These are phyloP conservation scores for Gallinago media DNA, from an alignment of 2,113 vertebrate genomes.

Conservation along the genomic window DNA sequence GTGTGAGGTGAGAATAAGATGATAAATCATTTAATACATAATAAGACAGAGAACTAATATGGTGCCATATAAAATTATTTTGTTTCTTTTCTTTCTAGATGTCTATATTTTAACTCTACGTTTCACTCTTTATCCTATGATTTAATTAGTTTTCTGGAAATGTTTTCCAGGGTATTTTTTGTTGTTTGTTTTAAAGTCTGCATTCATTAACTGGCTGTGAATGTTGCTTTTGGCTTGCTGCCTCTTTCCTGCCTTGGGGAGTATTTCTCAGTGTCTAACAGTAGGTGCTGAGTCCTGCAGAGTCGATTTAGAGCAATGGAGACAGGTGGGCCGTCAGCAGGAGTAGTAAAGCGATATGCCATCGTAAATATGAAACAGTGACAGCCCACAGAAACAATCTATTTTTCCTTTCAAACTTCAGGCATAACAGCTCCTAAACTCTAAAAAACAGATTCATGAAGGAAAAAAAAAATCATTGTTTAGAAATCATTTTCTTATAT, in stretches of 20 bases:
- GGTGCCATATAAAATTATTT: neutral
- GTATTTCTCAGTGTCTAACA: neutral
- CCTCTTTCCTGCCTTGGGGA: conserved; percentile 37
- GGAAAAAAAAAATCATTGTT: neutral
- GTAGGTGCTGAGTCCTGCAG: neutral
- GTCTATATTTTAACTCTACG: neutral
- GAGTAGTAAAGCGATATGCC: conserved; percentile 30
- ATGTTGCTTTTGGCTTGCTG: neutral
- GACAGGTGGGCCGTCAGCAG: neutral
- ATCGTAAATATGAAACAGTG: neutral
- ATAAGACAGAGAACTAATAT: neutral
- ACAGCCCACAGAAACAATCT: neutral
- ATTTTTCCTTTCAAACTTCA: conserved; percentile 10
- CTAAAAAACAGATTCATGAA: neutral
- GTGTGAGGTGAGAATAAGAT: neutral
- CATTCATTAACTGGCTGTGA: neutral
- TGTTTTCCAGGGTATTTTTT: neutral
- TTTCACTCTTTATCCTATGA: neutral
- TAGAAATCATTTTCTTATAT: neutral
- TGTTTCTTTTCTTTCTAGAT: neutral
- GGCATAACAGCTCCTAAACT: neutral
- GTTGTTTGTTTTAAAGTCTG: conserved; percentile 34
- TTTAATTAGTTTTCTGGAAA: neutral
- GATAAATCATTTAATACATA: neutral
- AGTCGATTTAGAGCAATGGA: neutral